Conservation (phyloP, 2,113 vertebrate genomes). For the Mesembrinibis cayennensis region DNA sequence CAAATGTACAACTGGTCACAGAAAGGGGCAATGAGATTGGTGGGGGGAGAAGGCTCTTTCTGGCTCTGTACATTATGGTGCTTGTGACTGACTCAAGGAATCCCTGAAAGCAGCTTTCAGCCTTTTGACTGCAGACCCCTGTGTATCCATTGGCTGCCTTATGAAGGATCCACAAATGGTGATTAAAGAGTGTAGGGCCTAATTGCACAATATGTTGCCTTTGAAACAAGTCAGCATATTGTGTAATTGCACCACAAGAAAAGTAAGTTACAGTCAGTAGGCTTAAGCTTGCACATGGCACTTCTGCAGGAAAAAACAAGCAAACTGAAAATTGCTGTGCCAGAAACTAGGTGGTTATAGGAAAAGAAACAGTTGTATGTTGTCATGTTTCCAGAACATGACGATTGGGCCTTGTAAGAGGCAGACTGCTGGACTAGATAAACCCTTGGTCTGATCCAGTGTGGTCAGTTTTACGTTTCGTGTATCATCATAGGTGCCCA, state of each 20-base stretch:
- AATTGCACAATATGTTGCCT: not conserved
- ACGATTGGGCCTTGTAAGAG: rapidly evolving
- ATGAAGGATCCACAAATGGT: not conserved
- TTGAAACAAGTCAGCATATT: not conserved
- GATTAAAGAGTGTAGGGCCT: not conserved
- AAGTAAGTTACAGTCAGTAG: not conserved
- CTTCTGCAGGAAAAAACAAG: not conserved
- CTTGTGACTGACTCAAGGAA: not conserved
- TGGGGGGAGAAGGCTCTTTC: not conserved
- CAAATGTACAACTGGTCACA: rapidly evolving
- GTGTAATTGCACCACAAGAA: not conserved
- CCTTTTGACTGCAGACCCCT: not conserved
- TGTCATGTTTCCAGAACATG: rapidly evolving
- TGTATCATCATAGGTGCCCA: rapidly evolving
- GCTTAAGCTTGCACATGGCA: not conserved
- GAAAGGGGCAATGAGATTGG: not conserved
- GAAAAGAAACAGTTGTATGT: rapidly evolving
- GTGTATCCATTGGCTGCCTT: not conserved
- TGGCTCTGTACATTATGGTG: not conserved
- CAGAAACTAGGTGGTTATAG: not conserved
- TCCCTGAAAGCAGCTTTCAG: not conserved
- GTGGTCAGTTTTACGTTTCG: not conserved
- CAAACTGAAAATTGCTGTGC: not conserved
- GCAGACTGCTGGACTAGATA: no score
- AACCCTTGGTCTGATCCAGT: not conserved